phyloP scores from a whole-genome alignment of 2,113 vertebrate genomes.

The Poeciliopsis prolifica region DNA sequence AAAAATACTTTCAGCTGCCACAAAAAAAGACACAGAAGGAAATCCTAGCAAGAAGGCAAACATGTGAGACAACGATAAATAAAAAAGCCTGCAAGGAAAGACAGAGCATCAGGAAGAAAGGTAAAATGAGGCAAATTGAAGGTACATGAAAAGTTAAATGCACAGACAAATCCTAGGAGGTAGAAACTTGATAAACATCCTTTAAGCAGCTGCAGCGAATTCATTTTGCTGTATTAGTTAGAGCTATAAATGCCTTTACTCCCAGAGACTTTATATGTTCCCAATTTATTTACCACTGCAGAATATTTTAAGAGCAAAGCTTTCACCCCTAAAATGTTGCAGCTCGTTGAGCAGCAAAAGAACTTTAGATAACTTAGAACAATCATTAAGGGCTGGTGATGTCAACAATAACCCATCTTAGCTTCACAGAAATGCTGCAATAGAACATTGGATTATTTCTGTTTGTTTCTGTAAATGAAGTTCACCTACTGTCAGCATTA shows the following conservation, averaged over 20 bases:
- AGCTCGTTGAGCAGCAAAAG: background rate
- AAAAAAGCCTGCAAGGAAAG: background rate
- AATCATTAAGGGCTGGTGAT: conserved; percentile 38
- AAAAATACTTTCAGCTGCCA: background rate
- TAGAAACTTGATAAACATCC: conserved; percentile 47
- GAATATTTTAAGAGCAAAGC: conserved; percentile 62
- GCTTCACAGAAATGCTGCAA: conserved; percentile 2
- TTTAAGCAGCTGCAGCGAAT: conserved; percentile 23
- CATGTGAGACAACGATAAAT: too few relatives aligned
- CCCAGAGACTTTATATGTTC: conserved; percentile 47
- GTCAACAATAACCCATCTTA: conserved; percentile 30
- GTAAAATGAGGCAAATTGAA: conserved; percentile 6
- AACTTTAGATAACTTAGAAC: conserved; percentile 24
- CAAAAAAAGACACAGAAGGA: too few relatives aligned
- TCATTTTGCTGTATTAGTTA: conserved; percentile 45
- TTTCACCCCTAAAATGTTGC: conserved; percentile 43
- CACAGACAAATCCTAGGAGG: conserved; percentile 15
- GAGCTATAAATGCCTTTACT: conserved; percentile 58
- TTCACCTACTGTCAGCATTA: too few relatives aligned
- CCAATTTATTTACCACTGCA: conserved; percentile 54
- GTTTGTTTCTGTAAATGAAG: background rate
- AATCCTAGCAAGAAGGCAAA: too few relatives aligned
- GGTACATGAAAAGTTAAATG: conserved; percentile 30
- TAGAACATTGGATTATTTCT: background rate
- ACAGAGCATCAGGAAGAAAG: conserved; percentile 3